Evolutionary conservation across 2,113 vertebrate genomes (phyloP).

Genomic region (Sphaerodactylus townsendi): DNA sequence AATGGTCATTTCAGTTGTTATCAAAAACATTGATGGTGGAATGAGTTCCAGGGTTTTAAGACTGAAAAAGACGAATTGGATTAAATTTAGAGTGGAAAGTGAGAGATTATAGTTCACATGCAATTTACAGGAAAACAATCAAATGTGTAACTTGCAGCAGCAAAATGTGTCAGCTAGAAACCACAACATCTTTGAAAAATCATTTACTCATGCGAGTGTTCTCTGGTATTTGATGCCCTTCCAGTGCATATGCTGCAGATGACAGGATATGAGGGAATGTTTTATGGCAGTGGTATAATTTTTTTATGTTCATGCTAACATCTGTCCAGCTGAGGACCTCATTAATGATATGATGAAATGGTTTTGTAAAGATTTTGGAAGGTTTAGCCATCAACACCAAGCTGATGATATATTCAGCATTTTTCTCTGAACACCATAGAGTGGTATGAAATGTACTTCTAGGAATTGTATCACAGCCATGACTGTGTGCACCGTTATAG

Average conservation of each 20-base stretch:
- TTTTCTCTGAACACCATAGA: slow-evolving; percentile 41
- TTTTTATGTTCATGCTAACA: slow-evolving; percentile 51
- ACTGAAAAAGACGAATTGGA: slow-evolving; percentile 43
- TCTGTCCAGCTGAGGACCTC: slow-evolving; percentile 45
- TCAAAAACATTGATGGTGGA: slow-evolving; percentile 29
- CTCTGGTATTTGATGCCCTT: slow-evolving; percentile 51
- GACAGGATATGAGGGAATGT: slow-evolving; percentile 45
- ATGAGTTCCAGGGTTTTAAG: slow-evolving; percentile 41
- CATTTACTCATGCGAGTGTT: slow-evolving; percentile 56
- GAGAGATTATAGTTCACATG: slow-evolving; percentile 65
- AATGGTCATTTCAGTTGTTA: slow-evolving; percentile 45
- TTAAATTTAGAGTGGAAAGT: slow-evolving; percentile 54
- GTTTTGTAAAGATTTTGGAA: slow-evolving; percentile 52
- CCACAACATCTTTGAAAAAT: slow-evolving; percentile 65
- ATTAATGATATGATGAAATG: slow-evolving; percentile 59
- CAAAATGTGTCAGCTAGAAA: slow-evolving; percentile 65
- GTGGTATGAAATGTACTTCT: slow-evolving; percentile 43
- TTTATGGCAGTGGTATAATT: slow-evolving; percentile 38
- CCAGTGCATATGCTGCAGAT: slow-evolving; percentile 19
- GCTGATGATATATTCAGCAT: slow-evolving; percentile 64
- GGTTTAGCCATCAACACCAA: slow-evolving; percentile 50
- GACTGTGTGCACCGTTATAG: slow-evolving; percentile 14
- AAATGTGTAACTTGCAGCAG: slow-evolving; percentile 65
- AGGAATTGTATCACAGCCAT: slow-evolving; percentile 22
- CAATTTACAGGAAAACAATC: slow-evolving; percentile 68